These are phyloP conservation scores for Osmerus eperlanus DNA, from an alignment of 2,113 vertebrate genomes.

Conservation along the genomic window DNA sequence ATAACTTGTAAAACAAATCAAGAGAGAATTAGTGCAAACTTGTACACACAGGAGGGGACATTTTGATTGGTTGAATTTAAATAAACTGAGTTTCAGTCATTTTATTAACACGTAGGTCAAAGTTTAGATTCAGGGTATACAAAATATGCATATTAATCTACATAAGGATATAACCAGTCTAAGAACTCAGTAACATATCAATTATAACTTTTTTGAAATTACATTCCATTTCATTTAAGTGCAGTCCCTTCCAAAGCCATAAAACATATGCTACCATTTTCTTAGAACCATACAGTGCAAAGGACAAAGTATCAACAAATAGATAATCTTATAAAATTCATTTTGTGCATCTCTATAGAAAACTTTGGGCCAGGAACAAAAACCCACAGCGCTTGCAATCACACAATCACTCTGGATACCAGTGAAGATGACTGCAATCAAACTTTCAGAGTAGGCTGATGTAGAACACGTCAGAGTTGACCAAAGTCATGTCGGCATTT, in stretches of 20 bases:
- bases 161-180: too few relatives aligned
- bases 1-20: not conserved
- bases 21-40: conserved; percentile 22
- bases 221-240: not conserved
- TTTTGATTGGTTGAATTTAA: not conserved
- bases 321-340: not conserved
- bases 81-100: not conserved
- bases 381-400: not conserved
- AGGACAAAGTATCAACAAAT: not conserved
- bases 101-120: not conserved
- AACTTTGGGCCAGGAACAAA: not conserved
- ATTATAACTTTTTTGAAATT: not conserved
- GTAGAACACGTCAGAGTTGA: not conserved
- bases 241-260: conserved; percentile 4
- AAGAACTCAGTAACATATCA: not conserved
- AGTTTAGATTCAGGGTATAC: not conserved
- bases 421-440: not conserved
- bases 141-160: too few relatives aligned
- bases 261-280: not conserved
- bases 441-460: not conserved
- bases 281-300: not conserved
- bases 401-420: not conserved
- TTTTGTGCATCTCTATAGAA: not conserved
- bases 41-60: not conserved
- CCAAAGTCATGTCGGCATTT: not conserved